Evolutionary conservation across 2,113 vertebrate genomes (phyloP).

Genomic region (Hippocampus abdominalis): DNA sequence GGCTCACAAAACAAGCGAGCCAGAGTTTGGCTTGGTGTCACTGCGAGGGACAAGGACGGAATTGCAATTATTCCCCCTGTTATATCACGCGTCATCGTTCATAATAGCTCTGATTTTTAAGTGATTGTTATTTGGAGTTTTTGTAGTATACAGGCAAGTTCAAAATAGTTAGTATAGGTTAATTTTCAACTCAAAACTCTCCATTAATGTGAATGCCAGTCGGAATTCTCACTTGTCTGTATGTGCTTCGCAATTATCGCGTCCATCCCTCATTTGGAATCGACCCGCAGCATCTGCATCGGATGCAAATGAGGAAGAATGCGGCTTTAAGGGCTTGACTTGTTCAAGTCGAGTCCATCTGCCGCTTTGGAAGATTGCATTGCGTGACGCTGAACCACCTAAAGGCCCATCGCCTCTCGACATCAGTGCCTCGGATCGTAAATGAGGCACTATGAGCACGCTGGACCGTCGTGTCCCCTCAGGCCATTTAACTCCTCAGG

Average conservation of each 20-base stretch:
- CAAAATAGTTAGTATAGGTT: too few species aligned
- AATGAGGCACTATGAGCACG: slow-evolving; percentile 25
- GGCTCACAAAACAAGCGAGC: slow-evolving; percentile 36
- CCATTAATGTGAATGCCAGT: too few species aligned
- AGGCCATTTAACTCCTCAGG: slow-evolving; percentile 66
- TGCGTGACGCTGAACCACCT: not conserved
- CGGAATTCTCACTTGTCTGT: too few species aligned
- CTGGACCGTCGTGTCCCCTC: slow-evolving; percentile 51
- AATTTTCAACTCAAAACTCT: too few species aligned
- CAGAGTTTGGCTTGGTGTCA: not conserved
- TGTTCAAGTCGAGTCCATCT: slow-evolving; percentile 14
- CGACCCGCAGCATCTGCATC: slow-evolving; percentile 5
- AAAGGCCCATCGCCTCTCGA: not conserved
- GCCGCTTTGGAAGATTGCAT: not conserved
- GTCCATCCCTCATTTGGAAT: not conserved
- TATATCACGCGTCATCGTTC: too few species aligned
- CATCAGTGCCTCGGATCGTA: slow-evolving; percentile 23
- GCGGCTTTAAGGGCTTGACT: slow-evolving; percentile 5
- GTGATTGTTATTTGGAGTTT: not conserved
- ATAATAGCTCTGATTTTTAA: too few species aligned
- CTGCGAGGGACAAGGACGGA: not conserved
- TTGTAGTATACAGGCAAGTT: not conserved
- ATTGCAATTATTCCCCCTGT: not conserved
- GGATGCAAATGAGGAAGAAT: slow-evolving; percentile 9
- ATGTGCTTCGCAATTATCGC: too few species aligned